Conservation (phyloP, 2,797 vertebrate species). For the Rallus crepitans region DNA sequence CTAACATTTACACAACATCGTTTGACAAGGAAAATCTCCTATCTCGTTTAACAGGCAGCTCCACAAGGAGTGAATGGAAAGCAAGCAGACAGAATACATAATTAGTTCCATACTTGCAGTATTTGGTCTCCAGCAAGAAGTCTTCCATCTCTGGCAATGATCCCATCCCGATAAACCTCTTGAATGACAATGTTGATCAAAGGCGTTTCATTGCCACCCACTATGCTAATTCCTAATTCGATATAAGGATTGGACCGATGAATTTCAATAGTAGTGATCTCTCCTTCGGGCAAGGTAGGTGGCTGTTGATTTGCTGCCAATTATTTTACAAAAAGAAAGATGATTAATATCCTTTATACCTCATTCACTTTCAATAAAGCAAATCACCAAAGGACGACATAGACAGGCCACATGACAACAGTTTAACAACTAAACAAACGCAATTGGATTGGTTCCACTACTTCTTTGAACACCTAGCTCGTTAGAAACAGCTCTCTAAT, state of each 20-base stretch:
- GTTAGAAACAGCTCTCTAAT: background rate
- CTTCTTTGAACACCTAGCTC: background rate
- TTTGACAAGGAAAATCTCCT: conserved; percentile 37
- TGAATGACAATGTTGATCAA: conserved; percentile 99
- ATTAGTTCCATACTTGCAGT: conserved; percentile 86
- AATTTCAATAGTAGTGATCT: conserved; percentile 97
- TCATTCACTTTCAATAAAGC: conserved; percentile 45
- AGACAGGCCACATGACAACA: background rate
- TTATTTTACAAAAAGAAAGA: conserved; percentile 65
- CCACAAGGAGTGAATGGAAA: conserved; percentile 18
- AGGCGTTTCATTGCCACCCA: conserved; percentile 97
- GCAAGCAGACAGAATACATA: conserved; percentile 26
- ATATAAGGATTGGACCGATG: conserved; percentile 95
- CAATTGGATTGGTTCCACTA: background rate
- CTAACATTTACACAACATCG: conserved; percentile 23
- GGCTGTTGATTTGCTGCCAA: conserved; percentile 89
- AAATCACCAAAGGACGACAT: background rate
- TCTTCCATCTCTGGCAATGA: conserved; percentile 95
- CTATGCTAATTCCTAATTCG: conserved; percentile 96
- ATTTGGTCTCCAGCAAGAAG: conserved; percentile 98
- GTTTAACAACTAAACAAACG: background rate
- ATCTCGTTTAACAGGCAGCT: conserved; percentile 30
- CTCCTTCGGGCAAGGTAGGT: conserved; percentile 94
- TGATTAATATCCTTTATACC: conserved; percentile 44
- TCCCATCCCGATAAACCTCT: conserved; percentile 96